These are phyloP conservation scores for Sarcophaga bullata DNA, from an alignment of 1,140 invertebrate genomes.

Conservation along the genomic window DNA sequence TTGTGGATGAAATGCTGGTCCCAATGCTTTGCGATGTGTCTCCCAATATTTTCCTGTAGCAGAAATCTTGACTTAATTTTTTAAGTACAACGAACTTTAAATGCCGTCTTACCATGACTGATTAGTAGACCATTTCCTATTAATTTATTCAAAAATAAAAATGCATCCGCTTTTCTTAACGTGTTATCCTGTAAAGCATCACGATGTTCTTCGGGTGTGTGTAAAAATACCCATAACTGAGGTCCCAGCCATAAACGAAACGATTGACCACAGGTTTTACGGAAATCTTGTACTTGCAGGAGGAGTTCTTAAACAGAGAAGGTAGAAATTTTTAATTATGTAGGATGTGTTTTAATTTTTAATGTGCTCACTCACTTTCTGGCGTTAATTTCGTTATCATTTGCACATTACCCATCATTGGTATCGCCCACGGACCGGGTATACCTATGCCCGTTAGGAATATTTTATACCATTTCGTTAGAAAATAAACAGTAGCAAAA, in stretches of 20 bases:
- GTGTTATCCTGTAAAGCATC: constrained; percentile 55
- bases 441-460: constrained; percentile 42
- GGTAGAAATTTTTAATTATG: background rate
- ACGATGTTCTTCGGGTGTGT: constrained; percentile 56
- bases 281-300: constrained; percentile 51
- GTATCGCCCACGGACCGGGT: constrained; percentile 58
- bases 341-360: background rate
- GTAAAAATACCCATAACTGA: constrained; percentile 59
- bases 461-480: constrained; percentile 32
- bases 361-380: constrained; percentile 53
- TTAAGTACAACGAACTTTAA: background rate
- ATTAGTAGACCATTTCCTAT: constrained; percentile 59
- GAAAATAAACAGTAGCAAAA: constrained; percentile 5
- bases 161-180: constrained; percentile 53
- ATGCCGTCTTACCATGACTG: constrained; percentile 50
- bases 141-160: constrained; percentile 53
- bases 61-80: background rate
- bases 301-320: constrained; percentile 51
- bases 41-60: constrained; percentile 50
- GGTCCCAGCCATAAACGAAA: constrained; percentile 60
- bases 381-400: constrained; percentile 59
- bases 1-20: constrained; percentile 55
- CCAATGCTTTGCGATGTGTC: constrained; percentile 53
- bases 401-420: constrained; percentile 58
- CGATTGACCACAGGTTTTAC: constrained; percentile 51